Base-by-base conservation (phyloP, 2,113 vertebrate species). In the Anhinga rufa region DNA sequence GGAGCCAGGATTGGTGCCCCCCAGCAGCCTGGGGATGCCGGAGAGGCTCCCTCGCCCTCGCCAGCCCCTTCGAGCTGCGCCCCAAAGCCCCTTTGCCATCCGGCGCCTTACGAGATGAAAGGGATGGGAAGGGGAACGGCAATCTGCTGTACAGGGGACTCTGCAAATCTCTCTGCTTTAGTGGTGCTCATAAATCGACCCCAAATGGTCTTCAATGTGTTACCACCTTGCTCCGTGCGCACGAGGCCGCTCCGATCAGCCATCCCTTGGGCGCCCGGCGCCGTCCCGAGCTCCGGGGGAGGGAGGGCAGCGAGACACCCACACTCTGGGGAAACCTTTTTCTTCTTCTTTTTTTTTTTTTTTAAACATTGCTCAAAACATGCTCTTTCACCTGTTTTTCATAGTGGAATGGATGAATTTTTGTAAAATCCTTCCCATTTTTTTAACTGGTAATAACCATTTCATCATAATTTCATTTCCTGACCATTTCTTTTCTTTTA, bases 181-280 rank as follows among this genome's bases (percentile, higher is more conserved):
- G 60, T 52, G 29, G 87, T 42, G 5, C 74, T n/a, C 62, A 31
- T 64, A 38, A 90, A n/a, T 51, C 11, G 65, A 29, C 71, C 76
- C 36, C n/a, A 49, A 83, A 46, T 19, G 49, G 3, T 61, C 32
- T 75, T 85, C 61, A 24, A 6, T 9, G 32, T 51, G 80, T 62
- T 58, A 46, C 78, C 64, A 3, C 17, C 95, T 46, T 13, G 20
- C 28, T 48, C 26, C 20, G 3, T 1, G 10, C 1, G 2, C 29
- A 10, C 2, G 26, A 13, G 10, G n/a, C 60, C 0, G 17, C 42
- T 44, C 52, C 0, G 0, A 48, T 68, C 14, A 3, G 8, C 7
- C 62, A 24, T 29, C 36, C 21, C 40, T 32, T 36, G 71, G 66
- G 38, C 38, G 31, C 32, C 1, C 20, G 0, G 22, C 57, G 34